These are phyloP conservation scores for Scaptomyza tumidula DNA, from an alignment of 2,888 invertebrate genomes.

Conservation along the genomic window DNA sequence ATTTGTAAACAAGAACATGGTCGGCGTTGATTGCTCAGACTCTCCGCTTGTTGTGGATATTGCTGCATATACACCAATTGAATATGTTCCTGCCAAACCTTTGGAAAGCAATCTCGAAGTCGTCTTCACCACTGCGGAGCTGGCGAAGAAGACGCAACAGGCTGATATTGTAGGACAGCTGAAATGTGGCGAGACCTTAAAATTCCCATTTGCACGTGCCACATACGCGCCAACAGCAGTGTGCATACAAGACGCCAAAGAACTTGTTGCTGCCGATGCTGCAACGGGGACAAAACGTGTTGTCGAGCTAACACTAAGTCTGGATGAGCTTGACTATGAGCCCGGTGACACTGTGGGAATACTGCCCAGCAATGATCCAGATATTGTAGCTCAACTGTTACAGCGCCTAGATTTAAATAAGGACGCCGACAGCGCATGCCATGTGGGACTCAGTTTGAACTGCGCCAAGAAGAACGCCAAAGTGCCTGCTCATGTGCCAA, in stretches of 20 bases:
- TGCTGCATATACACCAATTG: slow-evolving; percentile 50
- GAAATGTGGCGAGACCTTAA: slow-evolving; percentile 42
- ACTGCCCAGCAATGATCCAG: slow-evolving; percentile 87
- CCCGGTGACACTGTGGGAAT: slow-evolving; percentile 88
- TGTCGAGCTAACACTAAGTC: slow-evolving; percentile 87
- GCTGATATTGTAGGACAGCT: slow-evolving; percentile 43
- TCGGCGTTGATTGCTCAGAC: neutral
- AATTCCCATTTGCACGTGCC: slow-evolving; percentile 57
- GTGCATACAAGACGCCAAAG: slow-evolving; percentile 83
- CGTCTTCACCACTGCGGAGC: slow-evolving; percentile 30
- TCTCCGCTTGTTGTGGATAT: slow-evolving; percentile 46
- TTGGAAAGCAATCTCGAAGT: slow-evolving; percentile 61
- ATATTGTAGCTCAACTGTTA: slow-evolving; percentile 87
- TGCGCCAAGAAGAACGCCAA: slow-evolving; percentile 85
- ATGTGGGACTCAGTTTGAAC: slow-evolving; percentile 82
- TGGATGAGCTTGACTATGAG: slow-evolving; percentile 36
- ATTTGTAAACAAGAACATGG: slow-evolving; percentile 39
- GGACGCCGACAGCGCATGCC: slow-evolving; percentile 85
- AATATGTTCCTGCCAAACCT: slow-evolving; percentile 70
- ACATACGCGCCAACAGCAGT: slow-evolving; percentile 83
- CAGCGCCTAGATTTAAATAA: slow-evolving; percentile 85
- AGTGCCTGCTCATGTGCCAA: slow-evolving; percentile 88
- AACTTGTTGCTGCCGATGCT: slow-evolving; percentile 85
- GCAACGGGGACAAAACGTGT: slow-evolving; percentile 85
- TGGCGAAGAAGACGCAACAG: slow-evolving; percentile 25